Percentiles rank a stretch among this genome's conserved stretches.
Evolutionary conservation across 2,113 vertebrate genomes (phyloP).

Genomic region (Mormoops blainvillei): DNA sequence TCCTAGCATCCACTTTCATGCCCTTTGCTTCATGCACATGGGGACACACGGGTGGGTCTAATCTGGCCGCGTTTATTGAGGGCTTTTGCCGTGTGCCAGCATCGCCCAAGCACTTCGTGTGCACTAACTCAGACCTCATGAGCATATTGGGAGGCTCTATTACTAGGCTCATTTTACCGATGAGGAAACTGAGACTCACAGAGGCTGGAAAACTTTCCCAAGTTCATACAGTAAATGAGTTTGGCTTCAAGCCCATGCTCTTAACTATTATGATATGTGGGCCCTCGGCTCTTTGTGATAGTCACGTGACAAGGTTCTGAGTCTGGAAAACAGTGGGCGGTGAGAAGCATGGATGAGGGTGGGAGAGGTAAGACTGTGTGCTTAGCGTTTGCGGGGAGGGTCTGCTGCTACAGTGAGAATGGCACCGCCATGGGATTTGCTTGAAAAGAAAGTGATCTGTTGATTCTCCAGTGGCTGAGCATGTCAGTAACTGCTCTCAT

Average conservation of each 20-base stretch:
- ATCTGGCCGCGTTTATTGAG: not conserved
- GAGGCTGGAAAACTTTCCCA: not conserved
- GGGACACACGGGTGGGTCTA: not conserved
- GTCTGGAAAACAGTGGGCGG: not conserved
- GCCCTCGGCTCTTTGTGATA: not conserved
- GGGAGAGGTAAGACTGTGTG: not conserved
- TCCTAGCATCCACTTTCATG: not conserved
- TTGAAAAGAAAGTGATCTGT: not conserved
- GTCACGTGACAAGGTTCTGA: not conserved
- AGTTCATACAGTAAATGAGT: not conserved
- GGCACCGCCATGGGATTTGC: not conserved
- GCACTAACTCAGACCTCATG: not conserved
- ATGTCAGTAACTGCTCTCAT: not conserved
- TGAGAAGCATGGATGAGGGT: too few relatives aligned
- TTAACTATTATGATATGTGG: not conserved
- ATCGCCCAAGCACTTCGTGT: not conserved
- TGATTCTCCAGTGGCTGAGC: not conserved
- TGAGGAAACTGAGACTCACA: not conserved
- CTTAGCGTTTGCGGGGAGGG: not conserved
- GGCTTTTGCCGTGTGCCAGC: not conserved
- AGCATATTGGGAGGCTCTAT: not conserved
- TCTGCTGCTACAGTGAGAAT: not conserved
- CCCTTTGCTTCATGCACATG: not conserved
- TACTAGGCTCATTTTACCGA: not conserved
- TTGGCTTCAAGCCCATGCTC: not conserved